Base-by-base conservation (phyloP, 2,797 vertebrate genomes). In the Spinus olivaceus region DNA sequence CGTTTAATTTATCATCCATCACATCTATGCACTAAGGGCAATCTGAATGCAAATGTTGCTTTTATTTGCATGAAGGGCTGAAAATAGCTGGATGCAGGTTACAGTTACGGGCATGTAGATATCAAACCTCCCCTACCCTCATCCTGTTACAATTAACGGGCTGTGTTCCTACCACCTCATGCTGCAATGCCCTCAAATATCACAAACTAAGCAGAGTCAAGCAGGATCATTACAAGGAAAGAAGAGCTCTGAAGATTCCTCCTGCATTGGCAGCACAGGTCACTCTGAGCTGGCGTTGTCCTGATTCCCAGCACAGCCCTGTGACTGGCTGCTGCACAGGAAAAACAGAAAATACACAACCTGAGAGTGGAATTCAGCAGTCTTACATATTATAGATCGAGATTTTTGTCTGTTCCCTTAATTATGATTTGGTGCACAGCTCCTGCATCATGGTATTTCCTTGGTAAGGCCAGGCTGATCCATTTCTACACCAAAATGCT, bases 11-110 rank as follows among this genome's bases (percentile, higher is more conserved):
- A 94, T 92, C 82, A 70, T 6, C 89, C 66, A 56, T 64, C 56
- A 73, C 81, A 89, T 92, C 91, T 90, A 25, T 63, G 63, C 66
- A 42, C 79, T 63, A 14, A 84, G 88, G 85, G 91, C 87, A 94
- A 90, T 60, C 59, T 44, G 72, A 83, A 97, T 92, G 92, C 82
- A 94, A 95, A 91, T 90, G 37, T 37, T 81, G 4, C 82, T 90
- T 76, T 80, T 78, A 28, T 92, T 94, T 94, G 89, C 91, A 84
- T 33, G 86, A 33, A 60, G 72, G 66, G 87, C 80, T 94, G 91
- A 79, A 96, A 96, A 96, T 79, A 95, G 92, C 87, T 86, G 89
- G 79, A 70, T 50, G 69, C 73, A 81, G 91, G 87, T 96, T 92
- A 73, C 41, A 53, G 88, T 90, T 89, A 95, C 9, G 3, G 94